Percentiles rank a stretch among this genome's conserved stretches.
Evolutionary conservation across 2,113 vertebrate species (phyloP).

Genomic region (Xiphophorus maculatus): DNA sequence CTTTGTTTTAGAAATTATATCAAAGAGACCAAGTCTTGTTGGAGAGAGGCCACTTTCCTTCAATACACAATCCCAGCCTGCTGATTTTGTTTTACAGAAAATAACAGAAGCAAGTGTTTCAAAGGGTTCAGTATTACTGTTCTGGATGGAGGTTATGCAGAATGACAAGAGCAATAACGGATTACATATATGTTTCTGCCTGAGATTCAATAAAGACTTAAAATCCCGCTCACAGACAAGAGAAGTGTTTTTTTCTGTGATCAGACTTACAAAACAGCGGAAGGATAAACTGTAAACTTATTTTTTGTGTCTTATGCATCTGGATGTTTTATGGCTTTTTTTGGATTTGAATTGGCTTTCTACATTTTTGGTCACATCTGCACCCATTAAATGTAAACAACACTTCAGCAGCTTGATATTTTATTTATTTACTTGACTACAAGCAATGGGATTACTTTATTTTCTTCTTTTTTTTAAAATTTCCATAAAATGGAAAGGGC

Average conservation of each 20-base stretch:
- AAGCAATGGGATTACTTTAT: too few species aligned
- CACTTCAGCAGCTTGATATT: not conserved
- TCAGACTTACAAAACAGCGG: not conserved
- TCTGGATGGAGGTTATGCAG: conserved; percentile 23
- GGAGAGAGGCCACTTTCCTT: conserved; percentile 9
- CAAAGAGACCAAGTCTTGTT: not conserved
- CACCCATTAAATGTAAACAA: not conserved
- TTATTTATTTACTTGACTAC: too few species aligned
- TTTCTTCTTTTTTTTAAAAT: too few species aligned
- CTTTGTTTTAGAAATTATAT: not conserved
- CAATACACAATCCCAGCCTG: conserved; percentile 15
- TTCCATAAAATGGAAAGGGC: too few species aligned
- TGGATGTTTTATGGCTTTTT: not conserved
- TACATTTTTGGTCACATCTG: not conserved
- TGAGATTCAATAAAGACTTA: conserved; percentile 76
- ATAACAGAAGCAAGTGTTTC: conserved; percentile 6
- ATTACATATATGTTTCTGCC: conserved; percentile 76
- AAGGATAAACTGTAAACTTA: not conserved
- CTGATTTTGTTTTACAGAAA: conserved; percentile 28
- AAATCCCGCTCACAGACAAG: conserved; percentile 66
- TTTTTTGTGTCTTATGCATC: not conserved
- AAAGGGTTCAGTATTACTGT: conserved; percentile 36
- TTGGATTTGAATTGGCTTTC: not conserved
- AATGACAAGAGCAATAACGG: conserved; percentile 76
- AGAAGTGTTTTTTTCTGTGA: conserved; percentile 17